Conservation (phyloP, 2,888 invertebrate species). For the Zygogramma bicolorata region DNA sequence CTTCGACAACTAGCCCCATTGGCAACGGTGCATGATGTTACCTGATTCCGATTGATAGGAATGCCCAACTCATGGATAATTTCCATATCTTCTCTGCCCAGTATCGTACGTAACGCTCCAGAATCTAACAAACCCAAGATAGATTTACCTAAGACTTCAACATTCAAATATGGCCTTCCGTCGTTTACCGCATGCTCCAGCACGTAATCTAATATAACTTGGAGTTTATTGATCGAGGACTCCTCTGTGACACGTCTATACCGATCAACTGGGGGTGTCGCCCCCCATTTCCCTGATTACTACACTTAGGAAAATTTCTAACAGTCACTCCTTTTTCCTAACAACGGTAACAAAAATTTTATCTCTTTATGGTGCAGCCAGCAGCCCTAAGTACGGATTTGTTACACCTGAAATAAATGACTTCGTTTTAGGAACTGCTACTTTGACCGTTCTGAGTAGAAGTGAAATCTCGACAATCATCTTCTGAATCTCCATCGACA, state of each 20-base stretch:
- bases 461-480: neutral
- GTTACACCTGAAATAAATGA: neutral
- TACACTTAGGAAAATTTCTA: slow-evolving; percentile 6
- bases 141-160: neutral
- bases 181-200: neutral
- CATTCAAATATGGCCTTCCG: neutral
- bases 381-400: slow-evolving; percentile 12
- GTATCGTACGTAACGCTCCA: neutral
- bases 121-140: neutral
- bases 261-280: neutral
- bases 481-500: neutral
- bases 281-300: neutral
- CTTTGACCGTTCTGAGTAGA: neutral
- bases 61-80: neutral
- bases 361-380: neutral
- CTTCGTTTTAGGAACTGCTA: neutral
- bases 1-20: slow-evolving; percentile 32
- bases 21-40: slow-evolving; percentile 30
- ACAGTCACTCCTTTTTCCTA: slow-evolving; percentile 5
- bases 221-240: neutral
- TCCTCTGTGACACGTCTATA: neutral
- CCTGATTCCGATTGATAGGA: neutral
- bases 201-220: neutral
- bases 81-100: neutral
- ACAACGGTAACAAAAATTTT: slow-evolving; percentile 6